phyloP scores from a whole-genome alignment of 2,888 invertebrate species.

The Cepaea hortensis region DNA sequence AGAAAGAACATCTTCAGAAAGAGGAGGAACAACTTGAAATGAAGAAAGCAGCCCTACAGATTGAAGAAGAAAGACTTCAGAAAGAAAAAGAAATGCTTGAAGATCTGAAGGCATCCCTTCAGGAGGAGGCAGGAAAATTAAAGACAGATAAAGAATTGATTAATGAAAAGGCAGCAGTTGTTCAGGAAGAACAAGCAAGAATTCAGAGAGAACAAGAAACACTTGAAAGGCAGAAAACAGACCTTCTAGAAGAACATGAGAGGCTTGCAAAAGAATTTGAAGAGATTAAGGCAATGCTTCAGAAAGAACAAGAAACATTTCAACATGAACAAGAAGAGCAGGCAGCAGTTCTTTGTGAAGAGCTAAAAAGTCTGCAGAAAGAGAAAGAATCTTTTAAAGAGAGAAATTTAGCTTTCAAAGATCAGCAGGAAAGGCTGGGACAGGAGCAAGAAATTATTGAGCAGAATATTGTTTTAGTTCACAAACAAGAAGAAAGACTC shows the following conservation, averaged over 20 bases:
- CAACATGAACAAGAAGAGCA: background rate
- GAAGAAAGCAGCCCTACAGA: background rate
- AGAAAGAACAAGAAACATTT: background rate
- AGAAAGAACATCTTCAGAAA: background rate
- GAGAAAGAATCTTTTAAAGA: background rate
- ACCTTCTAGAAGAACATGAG: background rate
- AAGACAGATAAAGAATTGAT: background rate
- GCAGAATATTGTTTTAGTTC: no score
- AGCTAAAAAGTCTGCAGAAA: background rate
- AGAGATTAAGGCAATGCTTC: background rate
- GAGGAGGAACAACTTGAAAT: background rate
- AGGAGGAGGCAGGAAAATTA: background rate
- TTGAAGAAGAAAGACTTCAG: background rate
- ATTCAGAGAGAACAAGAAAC: background rate
- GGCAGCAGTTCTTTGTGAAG: background rate
- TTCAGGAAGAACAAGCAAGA: background rate
- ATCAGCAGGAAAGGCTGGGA: background rate
- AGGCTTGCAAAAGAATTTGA: background rate
- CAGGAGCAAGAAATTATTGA: background rate
- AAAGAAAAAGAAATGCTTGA: constrained; percentile 5
- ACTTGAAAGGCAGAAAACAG: background rate
- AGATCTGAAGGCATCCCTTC: background rate
- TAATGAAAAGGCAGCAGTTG: no score
- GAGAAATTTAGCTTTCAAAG: background rate
- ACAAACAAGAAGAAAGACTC: background rate